phyloP scores from a whole-genome alignment of 35 echinoderm and acorn worm genomes.

The Heliocidaris erythrogramma region DNA sequence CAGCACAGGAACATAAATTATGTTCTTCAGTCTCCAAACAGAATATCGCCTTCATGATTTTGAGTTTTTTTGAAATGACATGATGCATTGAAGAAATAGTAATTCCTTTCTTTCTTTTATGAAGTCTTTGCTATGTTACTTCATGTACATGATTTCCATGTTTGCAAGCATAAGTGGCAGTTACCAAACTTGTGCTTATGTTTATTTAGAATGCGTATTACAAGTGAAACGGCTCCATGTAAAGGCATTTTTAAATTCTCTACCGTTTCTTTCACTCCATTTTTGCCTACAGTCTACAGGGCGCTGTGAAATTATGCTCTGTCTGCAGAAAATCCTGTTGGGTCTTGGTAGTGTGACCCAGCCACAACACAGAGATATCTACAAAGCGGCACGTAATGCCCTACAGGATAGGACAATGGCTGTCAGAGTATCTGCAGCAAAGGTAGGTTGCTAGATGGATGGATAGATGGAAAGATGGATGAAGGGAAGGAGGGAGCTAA shows the following conservation, averaged over 20 bases:
- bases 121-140: neutral
- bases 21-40: neutral
- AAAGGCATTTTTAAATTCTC: neutral
- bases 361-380: constrained; percentile 87
- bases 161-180: neutral
- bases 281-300: constrained; percentile 75
- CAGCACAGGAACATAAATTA: neutral
- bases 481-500: neutral
- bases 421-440: constrained; percentile 73
- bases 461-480: neutral
- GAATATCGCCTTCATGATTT: neutral
- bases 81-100: neutral
- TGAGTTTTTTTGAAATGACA: neutral
- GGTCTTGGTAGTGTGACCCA: constrained; percentile 89
- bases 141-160: too few species aligned
- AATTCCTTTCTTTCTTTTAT: neutral
- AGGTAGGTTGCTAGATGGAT: constrained; percentile 38
- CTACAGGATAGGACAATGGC: constrained; percentile 82
- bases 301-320: constrained; percentile 97
- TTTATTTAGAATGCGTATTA: neutral
- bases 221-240: neutral
- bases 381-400: constrained; percentile 74
- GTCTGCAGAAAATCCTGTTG: constrained; percentile 87
- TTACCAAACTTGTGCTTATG: neutral
- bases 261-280: neutral